Conservation (phyloP, 2,888 invertebrate genomes). For the Chesias legatella region DNA sequence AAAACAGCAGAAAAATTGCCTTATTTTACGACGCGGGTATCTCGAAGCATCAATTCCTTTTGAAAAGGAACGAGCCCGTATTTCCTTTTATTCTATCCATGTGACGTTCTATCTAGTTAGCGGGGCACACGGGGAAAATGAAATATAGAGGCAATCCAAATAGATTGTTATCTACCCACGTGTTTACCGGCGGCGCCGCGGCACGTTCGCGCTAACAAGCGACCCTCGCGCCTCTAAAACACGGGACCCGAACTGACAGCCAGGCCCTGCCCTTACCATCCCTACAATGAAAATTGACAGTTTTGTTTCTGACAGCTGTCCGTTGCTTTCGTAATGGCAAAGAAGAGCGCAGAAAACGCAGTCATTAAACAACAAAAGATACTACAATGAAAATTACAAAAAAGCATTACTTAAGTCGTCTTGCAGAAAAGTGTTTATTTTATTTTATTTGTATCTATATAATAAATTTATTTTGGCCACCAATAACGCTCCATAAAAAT, state of each 20-base stretch:
- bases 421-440: no score
- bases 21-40: slow-evolving; percentile 27
- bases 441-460: not conserved
- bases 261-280: slow-evolving; percentile 61
- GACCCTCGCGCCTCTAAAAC: slow-evolving; percentile 54
- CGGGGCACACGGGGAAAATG: slow-evolving; percentile 74
- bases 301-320: slow-evolving; percentile 69
- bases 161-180: slow-evolving; percentile 81
- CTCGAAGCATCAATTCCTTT: slow-evolving; percentile 38
- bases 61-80: slow-evolving; percentile 66
- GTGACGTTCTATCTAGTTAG: slow-evolving; percentile 75
- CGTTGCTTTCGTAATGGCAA: slow-evolving; percentile 37
- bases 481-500: slow-evolving; percentile 48
- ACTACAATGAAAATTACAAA: no score
- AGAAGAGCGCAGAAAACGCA: no score
- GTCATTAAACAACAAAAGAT: no score
- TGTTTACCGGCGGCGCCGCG: slow-evolving; percentile 74
- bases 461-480: slow-evolving; percentile 10
- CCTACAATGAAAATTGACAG: slow-evolving; percentile 50
- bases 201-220: slow-evolving; percentile 78
- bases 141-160: slow-evolving; percentile 81
- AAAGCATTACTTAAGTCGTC: no score
- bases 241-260: slow-evolving; percentile 49
- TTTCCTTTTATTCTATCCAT: slow-evolving; percentile 47
- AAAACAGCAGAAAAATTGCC: slow-evolving; percentile 20